These are phyloP conservation scores for Todus mexicanus DNA, from an alignment of 2,797 vertebrate species.

Conservation along the genomic window DNA sequence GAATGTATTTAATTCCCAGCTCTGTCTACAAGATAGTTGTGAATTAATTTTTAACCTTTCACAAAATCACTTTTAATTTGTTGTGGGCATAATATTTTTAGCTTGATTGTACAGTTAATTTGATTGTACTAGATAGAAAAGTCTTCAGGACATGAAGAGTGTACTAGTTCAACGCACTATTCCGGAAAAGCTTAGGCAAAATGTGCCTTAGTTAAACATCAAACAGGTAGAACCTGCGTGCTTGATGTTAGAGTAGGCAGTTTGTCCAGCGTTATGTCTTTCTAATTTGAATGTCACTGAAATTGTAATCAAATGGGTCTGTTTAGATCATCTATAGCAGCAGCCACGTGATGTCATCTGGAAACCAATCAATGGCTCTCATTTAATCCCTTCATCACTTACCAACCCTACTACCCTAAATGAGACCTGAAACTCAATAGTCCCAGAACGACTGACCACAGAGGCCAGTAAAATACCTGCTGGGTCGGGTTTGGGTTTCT, in stretches of 20 bases:
- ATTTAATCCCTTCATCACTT: neutral
- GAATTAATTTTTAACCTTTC: neutral
- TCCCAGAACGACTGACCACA: neutral
- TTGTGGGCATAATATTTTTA: neutral
- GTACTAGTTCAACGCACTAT: fast-evolving
- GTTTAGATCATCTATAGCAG: neutral
- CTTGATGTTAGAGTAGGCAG: neutral
- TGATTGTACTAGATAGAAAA: neutral
- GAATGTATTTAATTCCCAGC: neutral
- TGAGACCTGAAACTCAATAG: neutral
- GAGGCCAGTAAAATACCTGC: neutral
- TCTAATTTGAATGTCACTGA: neutral
- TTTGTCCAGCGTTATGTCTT: neutral
- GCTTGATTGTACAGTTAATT: neutral
- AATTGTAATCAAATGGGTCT: neutral
- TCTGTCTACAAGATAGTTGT: neutral
- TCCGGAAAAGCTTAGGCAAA: neutral
- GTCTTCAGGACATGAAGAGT: neutral
- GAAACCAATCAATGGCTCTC: neutral
- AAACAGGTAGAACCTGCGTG: neutral
- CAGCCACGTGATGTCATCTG: neutral
- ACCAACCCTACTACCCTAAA: neutral
- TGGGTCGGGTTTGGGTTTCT: too few relatives aligned
- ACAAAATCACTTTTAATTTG: neutral
- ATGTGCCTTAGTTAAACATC: neutral